A percentile compares a stretch with the other conserved stretches of the same genome.
Evolutionary conservation across 2,797 vertebrate species (phyloP).

Genomic region (Cheirogaleus major): DNA sequence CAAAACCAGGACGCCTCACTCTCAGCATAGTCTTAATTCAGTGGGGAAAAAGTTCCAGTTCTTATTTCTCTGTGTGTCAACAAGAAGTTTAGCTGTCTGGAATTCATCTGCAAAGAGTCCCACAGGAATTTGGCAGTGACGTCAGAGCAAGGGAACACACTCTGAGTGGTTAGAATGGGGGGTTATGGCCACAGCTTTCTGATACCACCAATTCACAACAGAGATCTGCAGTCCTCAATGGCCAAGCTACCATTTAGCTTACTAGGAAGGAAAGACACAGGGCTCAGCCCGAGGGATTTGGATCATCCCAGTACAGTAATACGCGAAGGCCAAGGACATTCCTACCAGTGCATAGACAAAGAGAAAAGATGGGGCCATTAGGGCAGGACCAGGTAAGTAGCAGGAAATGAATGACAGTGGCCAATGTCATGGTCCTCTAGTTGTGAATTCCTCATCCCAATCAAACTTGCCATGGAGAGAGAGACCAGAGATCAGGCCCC

Average conservation of each 20-base stretch:
- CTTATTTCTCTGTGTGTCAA: conserved; percentile 39
- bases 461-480: background rate
- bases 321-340: background rate
- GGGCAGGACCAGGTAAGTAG: background rate
- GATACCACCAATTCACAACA: conserved; percentile 21
- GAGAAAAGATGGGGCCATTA: background rate
- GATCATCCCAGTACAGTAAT: background rate
- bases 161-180: conserved; percentile 44
- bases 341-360: background rate
- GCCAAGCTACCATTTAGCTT: background rate
- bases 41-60: background rate
- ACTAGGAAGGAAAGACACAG: background rate
- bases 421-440: background rate
- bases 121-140: conserved; percentile 54
- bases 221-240: background rate
- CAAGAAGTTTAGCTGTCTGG: conserved; percentile 39
- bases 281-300: background rate
- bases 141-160: conserved; percentile 46
- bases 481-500: background rate
- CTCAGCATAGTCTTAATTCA: background rate
- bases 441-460: background rate
- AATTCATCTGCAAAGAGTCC: conserved; percentile 57
- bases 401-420: background rate
- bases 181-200: conserved; percentile 44
- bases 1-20: background rate